Evolutionary conservation across 2,888 invertebrate genomes (phyloP), one percentile per base, ranked within the genome.

Genomic region (Melipona bicolor): DNA sequence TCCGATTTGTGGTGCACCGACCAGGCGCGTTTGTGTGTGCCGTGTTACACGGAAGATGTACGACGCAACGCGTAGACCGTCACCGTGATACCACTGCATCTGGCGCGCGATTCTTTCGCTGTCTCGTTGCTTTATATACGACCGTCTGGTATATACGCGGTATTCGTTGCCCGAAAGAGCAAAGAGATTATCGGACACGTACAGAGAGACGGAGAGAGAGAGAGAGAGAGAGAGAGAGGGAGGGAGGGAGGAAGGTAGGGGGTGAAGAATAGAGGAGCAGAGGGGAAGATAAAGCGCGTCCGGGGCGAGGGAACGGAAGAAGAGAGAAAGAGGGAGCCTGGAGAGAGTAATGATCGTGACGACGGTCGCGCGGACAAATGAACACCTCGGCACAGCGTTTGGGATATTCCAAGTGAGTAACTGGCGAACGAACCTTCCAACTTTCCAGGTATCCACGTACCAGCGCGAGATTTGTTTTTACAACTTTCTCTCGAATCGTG

Each of bases 401-500:
- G 92, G 93, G 90, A 92, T 93, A 93, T 92, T 93, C 93, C 93
- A 94, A 94, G 93, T 94, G 92, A 93, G 93, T 93, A 81, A 52
- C 65, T 13, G 19, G 59, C 21, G 56, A 52, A 76, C 6, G 56
- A 19, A 56, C n/a, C 62, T 24, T 19, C 2, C 27, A 54, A 3
- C 50, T 17, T 59, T 4, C 61, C 61, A 61, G 17, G n/a, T 50
- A 62, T 13, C 19, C 19, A 21, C 19, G 43, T 43, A 43, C 11
- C 11, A 43, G 1, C 43, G 43, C 1, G 43, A 43, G 43, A 43
- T 43, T 43, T 43, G 43, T 43, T 43, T 43, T 43, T 43, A 9
- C 43, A 43, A 43, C 9, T 9, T 5, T 36, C 36, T 36, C 36
- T 5, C 36, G 36, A 36, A 36, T 36, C 36, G 36, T 9, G 9